These are phyloP conservation scores for Apodemia mormo DNA, from an alignment of 2,888 invertebrate genomes.

Conservation along the genomic window DNA sequence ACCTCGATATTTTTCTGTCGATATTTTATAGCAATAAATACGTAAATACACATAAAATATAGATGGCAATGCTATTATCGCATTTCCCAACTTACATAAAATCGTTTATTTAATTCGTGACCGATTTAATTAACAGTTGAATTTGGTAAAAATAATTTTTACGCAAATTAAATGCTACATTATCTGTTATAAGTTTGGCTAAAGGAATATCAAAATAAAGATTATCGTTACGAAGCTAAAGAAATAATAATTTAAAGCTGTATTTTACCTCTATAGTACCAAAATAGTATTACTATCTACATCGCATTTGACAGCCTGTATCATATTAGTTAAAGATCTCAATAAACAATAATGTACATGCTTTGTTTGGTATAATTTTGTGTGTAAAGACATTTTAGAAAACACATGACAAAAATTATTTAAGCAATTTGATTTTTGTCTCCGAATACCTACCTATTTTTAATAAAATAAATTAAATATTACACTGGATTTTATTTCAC, in stretches of 20 bases:
- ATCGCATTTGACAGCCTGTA: too few relatives aligned
- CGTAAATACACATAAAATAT: too few relatives aligned
- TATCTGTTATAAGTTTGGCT: too few relatives aligned
- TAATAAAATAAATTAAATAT: slow-evolving; percentile 74
- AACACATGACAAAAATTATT: slow-evolving; percentile 34
- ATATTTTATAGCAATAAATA: too few relatives aligned
- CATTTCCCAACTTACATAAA: not conserved
- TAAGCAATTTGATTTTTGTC: slow-evolving; percentile 65
- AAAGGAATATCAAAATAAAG: too few relatives aligned
- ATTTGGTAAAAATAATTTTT: not conserved
- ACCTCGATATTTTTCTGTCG: too few relatives aligned
- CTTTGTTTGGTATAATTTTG: not conserved
- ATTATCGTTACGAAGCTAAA: too few relatives aligned
- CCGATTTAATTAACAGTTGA: not conserved
- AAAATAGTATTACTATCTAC: too few relatives aligned
- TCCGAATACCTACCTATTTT: slow-evolving; percentile 76
- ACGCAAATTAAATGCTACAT: too few relatives aligned
- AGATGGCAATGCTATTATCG: too few relatives aligned
- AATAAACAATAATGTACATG: not conserved
- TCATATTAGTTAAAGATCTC: not conserved
- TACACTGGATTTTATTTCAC: slow-evolving; percentile 46
- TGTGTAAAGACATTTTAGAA: not conserved
- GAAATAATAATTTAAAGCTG: too few relatives aligned
- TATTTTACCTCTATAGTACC: too few relatives aligned
- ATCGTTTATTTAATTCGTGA: not conserved